phyloP scores from a whole-genome alignment of 1,140 invertebrate species.

The Ptiloglossa arizonensis region DNA sequence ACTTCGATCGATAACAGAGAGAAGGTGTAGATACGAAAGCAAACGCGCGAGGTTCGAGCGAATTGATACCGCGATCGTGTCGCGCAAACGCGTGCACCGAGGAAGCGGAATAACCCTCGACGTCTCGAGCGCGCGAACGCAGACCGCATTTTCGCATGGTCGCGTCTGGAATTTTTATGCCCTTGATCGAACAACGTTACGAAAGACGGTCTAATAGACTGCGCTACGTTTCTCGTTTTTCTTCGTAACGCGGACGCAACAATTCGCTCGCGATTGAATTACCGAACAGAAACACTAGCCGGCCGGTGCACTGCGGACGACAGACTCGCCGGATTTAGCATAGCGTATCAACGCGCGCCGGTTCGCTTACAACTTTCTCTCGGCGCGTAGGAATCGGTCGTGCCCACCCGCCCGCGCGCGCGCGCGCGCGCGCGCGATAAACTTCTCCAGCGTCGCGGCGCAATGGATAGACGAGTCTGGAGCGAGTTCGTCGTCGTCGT shows the following conservation, averaged over 20 bases:
- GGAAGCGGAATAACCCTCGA: too few species aligned
- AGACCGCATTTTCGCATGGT: neutral
- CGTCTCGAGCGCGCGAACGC: neutral
- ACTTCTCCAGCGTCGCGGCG: too few species aligned
- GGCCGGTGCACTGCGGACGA: neutral
- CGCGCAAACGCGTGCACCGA: too few species aligned
- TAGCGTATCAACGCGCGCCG: neutral
- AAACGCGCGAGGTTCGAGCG: too few species aligned
- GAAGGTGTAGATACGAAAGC: too few species aligned
- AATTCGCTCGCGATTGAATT: conserved; percentile 8
- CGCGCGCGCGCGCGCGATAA: too few species aligned
- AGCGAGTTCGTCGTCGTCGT: too few species aligned
- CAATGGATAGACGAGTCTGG: too few species aligned
- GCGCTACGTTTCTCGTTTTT: neutral
- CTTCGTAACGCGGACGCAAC: neutral
- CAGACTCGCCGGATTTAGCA: neutral
- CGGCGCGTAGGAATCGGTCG: too few species aligned
- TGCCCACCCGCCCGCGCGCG: too few species aligned
- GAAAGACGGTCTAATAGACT: neutral
- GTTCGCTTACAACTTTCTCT: conserved; percentile 39
- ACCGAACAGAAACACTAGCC: neutral
- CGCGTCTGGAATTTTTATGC: neutral
- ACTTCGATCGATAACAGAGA: too few species aligned
- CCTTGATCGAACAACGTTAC: neutral
- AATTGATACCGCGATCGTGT: too few species aligned